Evolutionary conservation across 2,113 vertebrate genomes (phyloP), one percentile per base, ranked within the genome.

Genomic region (Megaleporinus macrocephalus): DNA sequence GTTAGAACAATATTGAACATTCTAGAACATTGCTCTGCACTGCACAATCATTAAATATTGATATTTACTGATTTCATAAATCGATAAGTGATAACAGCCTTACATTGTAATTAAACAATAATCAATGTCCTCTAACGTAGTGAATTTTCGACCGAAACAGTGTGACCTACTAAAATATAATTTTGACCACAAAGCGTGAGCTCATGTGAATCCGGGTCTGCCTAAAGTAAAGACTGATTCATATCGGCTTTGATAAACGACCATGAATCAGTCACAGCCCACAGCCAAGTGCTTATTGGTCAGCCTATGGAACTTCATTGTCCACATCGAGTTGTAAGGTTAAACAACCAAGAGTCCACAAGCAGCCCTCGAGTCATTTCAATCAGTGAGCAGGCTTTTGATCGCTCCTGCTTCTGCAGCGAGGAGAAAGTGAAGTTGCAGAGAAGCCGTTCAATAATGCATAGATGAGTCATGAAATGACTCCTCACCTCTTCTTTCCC

Each of bases 381-480:
- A 78, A 27, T 74, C 36, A 20, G 47, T 55, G 63, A 11, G 53
- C 62, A 49, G 20, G 44, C 33, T 70, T 14, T 55, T 77, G 24
- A 78, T 62, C 49, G 68, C 41, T 79, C 10, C 53, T 27, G 47
- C 18, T 47, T 26, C 44, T 47, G 9, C 22, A 0, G 57, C 22
- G 36, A 53, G 41, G 47, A 83, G 27, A 69, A 53, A 59, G 15
- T 59, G 24, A 49, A 61, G 63, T 20, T 36, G 72, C 47, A 51
- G 30, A 74, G 53, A 53, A 22, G 51, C 59, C 81, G 74, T 55
- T 83, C 61, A 36, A 62, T 83, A 33, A 79, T n/a, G 59, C 30
- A 65, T 78, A 55, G 26, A 74, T 86, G 73, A 76, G 78, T 36
- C 36, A 9, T 53, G 57, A 81, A 29, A 57, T 76, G 66, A 78